phyloP scores from a whole-genome alignment of 1,140 invertebrate genomes.

The Pseudomyrmex cubaensis region DNA sequence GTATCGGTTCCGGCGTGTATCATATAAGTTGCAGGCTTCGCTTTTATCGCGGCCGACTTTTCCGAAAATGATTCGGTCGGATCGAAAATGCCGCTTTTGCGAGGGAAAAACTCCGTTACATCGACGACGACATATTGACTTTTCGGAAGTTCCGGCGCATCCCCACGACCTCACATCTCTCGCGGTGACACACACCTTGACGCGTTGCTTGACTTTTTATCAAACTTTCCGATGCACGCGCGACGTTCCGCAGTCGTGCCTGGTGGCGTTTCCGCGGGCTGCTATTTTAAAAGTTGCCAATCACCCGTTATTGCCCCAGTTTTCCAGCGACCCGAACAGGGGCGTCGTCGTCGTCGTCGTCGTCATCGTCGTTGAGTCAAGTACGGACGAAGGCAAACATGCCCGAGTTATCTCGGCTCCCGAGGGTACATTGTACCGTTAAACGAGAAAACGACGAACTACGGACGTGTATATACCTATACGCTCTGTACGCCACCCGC shows the following conservation, averaged over 20 bases:
- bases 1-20: conserved; percentile 25
- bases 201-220: conserved; percentile 17
- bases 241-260: neutral
- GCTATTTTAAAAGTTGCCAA: conserved; percentile 69
- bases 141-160: conserved; percentile 44
- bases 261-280: conserved; percentile 31
- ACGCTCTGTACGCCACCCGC: neutral
- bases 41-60: conserved; percentile 39
- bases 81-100: conserved; percentile 31
- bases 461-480: conserved; percentile 19
- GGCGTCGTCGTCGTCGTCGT: neutral
- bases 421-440: conserved; percentile 41
- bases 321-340: conserved; percentile 36
- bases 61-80: conserved; percentile 40
- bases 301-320: conserved; percentile 67
- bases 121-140: conserved; percentile 55
- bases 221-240: conserved; percentile 38
- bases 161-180: conserved; percentile 21
- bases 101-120: conserved; percentile 36
- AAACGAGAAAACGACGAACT: conserved; percentile 52
- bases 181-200: conserved; percentile 19
- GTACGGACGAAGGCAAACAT: conserved; percentile 58
- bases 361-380: conserved; percentile 38
- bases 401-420: conserved; percentile 49
- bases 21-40: conserved; percentile 16